phyloP scores from a whole-genome alignment of 2,113 vertebrate genomes.

The Pelusios castaneus region DNA sequence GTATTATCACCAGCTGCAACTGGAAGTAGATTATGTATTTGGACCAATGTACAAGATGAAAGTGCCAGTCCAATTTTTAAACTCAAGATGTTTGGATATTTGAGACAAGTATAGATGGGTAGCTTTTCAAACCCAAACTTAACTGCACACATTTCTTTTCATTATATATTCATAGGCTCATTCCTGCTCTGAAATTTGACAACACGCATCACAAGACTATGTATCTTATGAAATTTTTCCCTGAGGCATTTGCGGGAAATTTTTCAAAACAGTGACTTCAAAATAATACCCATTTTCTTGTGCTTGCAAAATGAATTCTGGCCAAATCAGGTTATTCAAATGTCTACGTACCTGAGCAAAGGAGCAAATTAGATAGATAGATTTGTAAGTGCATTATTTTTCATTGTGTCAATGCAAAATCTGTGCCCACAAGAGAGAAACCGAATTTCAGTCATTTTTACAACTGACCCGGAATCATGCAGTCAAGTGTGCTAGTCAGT shows the following conservation, averaged over 20 bases:
- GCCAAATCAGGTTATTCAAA: neutral
- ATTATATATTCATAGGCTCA: neutral
- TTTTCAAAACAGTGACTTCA: neutral
- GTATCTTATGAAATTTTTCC: neutral
- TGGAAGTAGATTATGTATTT: neutral
- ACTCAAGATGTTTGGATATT: neutral
- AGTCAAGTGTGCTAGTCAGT: neutral
- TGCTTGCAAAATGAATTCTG: neutral
- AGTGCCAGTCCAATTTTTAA: neutral
- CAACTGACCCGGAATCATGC: neutral
- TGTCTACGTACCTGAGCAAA: neutral
- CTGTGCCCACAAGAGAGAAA: neutral
- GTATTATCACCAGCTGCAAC: neutral
- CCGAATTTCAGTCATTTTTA: neutral
- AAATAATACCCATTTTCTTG: neutral
- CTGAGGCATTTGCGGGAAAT: neutral
- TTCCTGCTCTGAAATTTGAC: neutral
- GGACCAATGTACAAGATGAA: neutral
- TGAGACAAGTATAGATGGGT: neutral
- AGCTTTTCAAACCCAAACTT: neutral
- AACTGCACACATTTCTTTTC: neutral
- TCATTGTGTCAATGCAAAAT: neutral
- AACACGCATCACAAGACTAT: neutral
- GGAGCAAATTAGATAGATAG: neutral
- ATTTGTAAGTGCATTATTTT: neutral